phyloP scores from a whole-genome alignment of 1,140 invertebrate species.

The Lethocerus indicus region DNA sequence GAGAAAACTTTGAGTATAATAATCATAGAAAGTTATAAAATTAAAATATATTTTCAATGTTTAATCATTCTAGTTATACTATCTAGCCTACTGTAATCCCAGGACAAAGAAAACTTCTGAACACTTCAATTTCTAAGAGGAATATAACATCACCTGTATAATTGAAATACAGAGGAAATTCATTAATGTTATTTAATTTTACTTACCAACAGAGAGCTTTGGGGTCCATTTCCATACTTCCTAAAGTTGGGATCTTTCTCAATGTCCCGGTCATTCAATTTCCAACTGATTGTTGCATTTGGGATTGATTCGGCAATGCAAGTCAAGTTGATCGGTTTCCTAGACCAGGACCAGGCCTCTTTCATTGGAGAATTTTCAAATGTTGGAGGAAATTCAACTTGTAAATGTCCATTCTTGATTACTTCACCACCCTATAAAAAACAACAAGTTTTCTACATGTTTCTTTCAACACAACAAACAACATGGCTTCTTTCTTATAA shows the following conservation, averaged over 20 bases:
- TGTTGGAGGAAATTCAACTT: slow-evolving; percentile 57
- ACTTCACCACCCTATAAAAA: slow-evolving; percentile 39
- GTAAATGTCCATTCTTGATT: slow-evolving; percentile 61
- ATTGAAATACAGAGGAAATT: no score
- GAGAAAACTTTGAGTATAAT: no score
- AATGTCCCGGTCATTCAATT: slow-evolving; percentile 26
- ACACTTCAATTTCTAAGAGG: neutral
- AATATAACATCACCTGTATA: neutral
- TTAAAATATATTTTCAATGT: no score
- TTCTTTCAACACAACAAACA: no score
- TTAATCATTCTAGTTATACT: no score
- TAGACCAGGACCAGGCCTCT: slow-evolving; percentile 65
- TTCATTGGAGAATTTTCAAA: slow-evolving; percentile 49
- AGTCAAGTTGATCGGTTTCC: slow-evolving; percentile 61
- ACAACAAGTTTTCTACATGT: no score
- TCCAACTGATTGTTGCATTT: slow-evolving; percentile 81
- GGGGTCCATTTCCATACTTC: slow-evolving; percentile 44
- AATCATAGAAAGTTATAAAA: no score
- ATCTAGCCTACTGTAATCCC: neutral
- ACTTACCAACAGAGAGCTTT: slow-evolving; percentile 39
- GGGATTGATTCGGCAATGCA: slow-evolving; percentile 81
- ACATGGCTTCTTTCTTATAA: no score
- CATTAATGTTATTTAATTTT: no score
- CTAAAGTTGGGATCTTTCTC: slow-evolving; percentile 31
- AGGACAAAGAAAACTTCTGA: neutral